phyloP scores from a whole-genome alignment of 2,113 vertebrate species.

The Benitochromis conjunctus region DNA sequence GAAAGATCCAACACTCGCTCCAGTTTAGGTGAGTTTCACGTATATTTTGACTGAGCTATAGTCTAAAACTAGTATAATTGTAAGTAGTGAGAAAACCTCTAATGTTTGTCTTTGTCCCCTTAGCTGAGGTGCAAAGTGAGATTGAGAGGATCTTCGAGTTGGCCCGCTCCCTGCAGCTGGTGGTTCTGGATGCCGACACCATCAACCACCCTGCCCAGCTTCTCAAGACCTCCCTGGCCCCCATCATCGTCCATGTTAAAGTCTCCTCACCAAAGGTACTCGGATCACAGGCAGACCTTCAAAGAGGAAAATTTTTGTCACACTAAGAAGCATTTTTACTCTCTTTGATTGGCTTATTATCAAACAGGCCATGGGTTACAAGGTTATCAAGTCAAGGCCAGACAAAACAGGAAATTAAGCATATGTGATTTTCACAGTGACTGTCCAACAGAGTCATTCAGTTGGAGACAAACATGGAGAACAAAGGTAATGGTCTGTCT shows the following conservation, averaged over 20 bases:
- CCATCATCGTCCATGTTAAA: conserved; percentile 96
- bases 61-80: neutral
- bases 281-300: neutral
- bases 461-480: neutral
- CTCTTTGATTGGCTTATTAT: neutral
- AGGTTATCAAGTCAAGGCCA: neutral
- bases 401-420: neutral
- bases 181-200: conserved; percentile 92
- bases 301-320: neutral
- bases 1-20: conserved; percentile 94
- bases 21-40: conserved; percentile 82
- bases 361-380: neutral
- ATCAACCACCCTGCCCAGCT: conserved; percentile 96
- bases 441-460: neutral
- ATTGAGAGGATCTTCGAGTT: conserved; percentile 96
- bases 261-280: conserved; percentile 92
- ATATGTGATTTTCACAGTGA: neutral
- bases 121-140: conserved; percentile 95
- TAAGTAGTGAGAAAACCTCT: neutral
- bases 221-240: conserved; percentile 91
- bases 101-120: neutral
- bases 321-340: neutral
- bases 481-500: neutral
- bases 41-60: neutral
- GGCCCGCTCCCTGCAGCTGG: conserved; percentile 92